A percentile compares a stretch with the other conserved stretches of the same genome.
phyloP scores from a whole-genome alignment of 1,140 invertebrate species.

The Ridgeia piscesae region DNA sequence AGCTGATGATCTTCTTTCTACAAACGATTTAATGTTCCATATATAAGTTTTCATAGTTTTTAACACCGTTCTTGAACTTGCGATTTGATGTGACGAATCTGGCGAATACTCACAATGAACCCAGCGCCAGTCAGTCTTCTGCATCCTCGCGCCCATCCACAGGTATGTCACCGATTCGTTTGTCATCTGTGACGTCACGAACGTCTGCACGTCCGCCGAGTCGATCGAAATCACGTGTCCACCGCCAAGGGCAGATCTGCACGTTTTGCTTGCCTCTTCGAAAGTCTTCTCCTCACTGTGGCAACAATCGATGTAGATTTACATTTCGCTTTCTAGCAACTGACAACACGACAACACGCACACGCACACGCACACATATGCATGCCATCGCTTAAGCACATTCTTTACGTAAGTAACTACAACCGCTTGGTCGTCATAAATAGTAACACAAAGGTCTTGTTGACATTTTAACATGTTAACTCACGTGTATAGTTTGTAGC shows the following conservation, averaged over 20 bases:
- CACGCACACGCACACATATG: no score
- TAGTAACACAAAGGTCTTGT: no score
- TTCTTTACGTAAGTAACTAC: no score
- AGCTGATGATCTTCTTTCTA: no score
- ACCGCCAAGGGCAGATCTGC: neutral
- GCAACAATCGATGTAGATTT: neutral
- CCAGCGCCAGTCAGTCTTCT: neutral
- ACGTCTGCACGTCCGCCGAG: neutral
- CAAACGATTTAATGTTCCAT: no score
- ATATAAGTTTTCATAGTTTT: no score
- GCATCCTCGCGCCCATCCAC: neutral
- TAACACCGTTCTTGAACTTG: no score
- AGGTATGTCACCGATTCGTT: neutral
- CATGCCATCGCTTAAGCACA: no score
- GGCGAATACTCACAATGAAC: neutral
- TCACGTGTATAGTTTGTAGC: neutral
- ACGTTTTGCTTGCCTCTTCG: neutral
- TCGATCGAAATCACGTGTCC: neutral
- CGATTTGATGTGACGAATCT: no score
- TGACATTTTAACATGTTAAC: neutral
- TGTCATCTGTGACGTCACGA: neutral
- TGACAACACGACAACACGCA: neutral
- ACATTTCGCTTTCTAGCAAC: neutral
- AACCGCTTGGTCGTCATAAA: no score
- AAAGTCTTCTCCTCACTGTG: neutral